Conservation (phyloP, 2,797 vertebrate species). For the Squalus acanthias region DNA sequence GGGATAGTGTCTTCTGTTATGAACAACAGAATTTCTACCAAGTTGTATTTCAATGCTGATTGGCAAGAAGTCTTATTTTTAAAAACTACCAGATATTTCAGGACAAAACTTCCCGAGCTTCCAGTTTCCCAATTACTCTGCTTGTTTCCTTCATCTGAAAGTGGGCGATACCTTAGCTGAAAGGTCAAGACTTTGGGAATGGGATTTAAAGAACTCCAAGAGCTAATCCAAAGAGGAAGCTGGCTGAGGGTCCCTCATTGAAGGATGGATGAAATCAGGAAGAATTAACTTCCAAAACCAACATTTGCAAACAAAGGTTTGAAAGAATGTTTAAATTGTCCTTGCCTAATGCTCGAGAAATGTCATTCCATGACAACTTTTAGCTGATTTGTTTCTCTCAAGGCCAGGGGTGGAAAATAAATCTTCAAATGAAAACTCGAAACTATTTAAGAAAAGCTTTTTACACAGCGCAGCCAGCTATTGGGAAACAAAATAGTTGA, state of each 20-base stretch:
- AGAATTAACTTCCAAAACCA: constrained; percentile 20
- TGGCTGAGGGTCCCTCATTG: not conserved
- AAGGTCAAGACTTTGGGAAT: not conserved
- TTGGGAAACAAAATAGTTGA: not conserved
- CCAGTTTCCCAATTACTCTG: not conserved
- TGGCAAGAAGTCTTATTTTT: not conserved
- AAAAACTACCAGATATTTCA: not conserved
- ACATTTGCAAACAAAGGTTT: constrained; percentile 1
- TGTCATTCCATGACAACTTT: not conserved
- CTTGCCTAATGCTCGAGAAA: not conserved
- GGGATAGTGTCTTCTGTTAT: not conserved
- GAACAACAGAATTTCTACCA: not conserved
- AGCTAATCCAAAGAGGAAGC: not conserved
- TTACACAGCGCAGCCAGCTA: not conserved
- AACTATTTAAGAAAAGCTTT: not conserved
- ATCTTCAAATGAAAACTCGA: constrained; percentile 13
- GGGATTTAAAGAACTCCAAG: not conserved
- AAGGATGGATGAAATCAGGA: not conserved
- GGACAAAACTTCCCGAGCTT: not conserved
- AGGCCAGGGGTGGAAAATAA: constrained; percentile 25
- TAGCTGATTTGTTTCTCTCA: not conserved
- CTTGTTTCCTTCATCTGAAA: not conserved
- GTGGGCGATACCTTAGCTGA: not conserved
- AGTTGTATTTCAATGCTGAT: not conserved
- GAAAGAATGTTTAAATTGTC: constrained; percentile 7